phyloP scores from a whole-genome alignment of 2,888 invertebrate species.

The Ecdyonurus torrentis region DNA sequence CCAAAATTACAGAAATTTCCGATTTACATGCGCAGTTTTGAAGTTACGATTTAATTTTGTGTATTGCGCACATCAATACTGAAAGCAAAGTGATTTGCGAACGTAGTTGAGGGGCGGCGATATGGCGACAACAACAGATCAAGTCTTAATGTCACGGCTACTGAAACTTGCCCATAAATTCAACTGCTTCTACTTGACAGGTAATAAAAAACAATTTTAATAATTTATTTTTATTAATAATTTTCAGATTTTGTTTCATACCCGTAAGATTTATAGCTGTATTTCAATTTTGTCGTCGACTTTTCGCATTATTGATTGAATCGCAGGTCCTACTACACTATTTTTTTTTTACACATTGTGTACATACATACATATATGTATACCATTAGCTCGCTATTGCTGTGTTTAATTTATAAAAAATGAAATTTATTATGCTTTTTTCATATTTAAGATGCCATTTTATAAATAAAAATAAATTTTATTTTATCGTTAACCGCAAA shows the following conservation, averaged over 20 bases:
- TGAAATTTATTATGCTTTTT: too few relatives aligned
- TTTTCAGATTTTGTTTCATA: neutral
- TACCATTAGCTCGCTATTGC: too few relatives aligned
- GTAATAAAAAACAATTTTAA: conserved; percentile 31
- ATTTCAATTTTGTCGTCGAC: neutral
- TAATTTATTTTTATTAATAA: conserved; percentile 18
- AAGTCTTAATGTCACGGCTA: conserved; percentile 43
- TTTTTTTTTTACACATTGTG: neutral
- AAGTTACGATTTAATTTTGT: neutral
- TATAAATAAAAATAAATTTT: neutral
- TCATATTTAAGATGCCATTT: too few relatives aligned
- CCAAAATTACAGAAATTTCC: neutral
- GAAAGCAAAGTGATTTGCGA: too few relatives aligned
- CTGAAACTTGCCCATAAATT: conserved; percentile 71
- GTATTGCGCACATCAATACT: neutral
- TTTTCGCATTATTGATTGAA: neutral
- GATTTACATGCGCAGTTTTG: neutral
- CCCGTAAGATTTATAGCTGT: neutral
- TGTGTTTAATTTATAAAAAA: too few relatives aligned
- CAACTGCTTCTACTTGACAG: conserved; percentile 78
- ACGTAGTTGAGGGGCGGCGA: neutral
- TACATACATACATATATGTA: too few relatives aligned
- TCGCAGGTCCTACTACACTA: neutral
- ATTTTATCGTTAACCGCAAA: too few relatives aligned
- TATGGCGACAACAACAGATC: conserved; percentile 12